phyloP scores from a whole-genome alignment of 2,113 vertebrate genomes.

The Eira barbara region DNA sequence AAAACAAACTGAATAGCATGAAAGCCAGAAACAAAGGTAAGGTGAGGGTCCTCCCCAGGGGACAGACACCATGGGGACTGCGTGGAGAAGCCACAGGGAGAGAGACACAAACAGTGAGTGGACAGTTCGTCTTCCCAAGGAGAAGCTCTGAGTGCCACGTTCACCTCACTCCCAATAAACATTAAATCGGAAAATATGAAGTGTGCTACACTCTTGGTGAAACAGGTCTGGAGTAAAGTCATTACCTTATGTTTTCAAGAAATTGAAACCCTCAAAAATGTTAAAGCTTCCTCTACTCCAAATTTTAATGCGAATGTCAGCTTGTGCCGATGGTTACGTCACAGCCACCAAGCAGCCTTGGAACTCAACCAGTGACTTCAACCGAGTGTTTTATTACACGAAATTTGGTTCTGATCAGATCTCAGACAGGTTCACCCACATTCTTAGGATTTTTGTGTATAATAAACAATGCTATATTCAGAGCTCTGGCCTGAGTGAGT shows the following conservation, averaged over 20 bases:
- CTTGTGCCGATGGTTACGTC: neutral
- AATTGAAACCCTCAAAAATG: neutral
- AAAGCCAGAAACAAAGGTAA: neutral
- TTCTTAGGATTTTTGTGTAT: conserved; percentile 71
- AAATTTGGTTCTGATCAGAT: conserved; percentile 64
- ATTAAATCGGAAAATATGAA: neutral
- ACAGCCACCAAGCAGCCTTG: neutral
- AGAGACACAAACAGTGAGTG: neutral
- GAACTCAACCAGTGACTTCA: neutral
- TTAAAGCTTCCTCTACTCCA: neutral
- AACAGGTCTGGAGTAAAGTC: neutral
- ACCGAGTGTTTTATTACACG: conserved; percentile 29
- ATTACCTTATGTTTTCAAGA: neutral
- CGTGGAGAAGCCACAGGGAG: neutral
- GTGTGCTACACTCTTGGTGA: neutral
- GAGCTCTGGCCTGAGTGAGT: conserved; percentile 73
- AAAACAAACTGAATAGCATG: neutral
- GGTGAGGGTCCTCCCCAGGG: neutral
- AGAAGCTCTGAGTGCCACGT: neutral
- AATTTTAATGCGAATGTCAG: neutral
- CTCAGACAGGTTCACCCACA: conserved; percentile 68
- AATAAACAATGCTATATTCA: conserved; percentile 60
- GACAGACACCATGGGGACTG: neutral
- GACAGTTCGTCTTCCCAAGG: neutral
- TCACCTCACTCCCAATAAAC: neutral